phyloP scores from a whole-genome alignment of 2,888 invertebrate species.

The Parochlus steinenii region DNA sequence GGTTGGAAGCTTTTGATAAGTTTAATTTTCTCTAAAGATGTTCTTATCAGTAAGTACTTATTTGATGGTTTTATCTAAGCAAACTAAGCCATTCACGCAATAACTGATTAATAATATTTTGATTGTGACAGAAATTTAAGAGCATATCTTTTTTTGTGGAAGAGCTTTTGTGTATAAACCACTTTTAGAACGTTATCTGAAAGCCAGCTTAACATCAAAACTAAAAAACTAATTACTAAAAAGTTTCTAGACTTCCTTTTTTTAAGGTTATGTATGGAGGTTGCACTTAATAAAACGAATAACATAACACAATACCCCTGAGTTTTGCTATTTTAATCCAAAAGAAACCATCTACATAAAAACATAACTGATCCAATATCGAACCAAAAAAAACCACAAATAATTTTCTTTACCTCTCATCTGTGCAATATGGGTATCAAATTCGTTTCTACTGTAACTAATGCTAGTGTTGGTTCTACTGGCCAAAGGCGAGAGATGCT shows the following conservation, averaged over 20 bases:
- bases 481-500: conserved; percentile 43
- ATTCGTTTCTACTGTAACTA: conserved; percentile 71
- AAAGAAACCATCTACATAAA: neutral
- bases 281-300: too few species aligned
- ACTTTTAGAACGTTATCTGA: too few species aligned
- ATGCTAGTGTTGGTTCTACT: conserved; percentile 29
- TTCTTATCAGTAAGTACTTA: too few species aligned
- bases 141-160: too few species aligned
- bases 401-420: conserved; percentile 76
- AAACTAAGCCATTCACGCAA: too few species aligned
- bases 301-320: neutral
- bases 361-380: neutral
- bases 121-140: too few species aligned
- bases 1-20: too few species aligned
- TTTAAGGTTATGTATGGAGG: neutral
- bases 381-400: too few species aligned
- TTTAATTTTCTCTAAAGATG: too few species aligned
- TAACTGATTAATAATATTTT: too few species aligned
- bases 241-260: neutral
- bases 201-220: neutral
- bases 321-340: neutral
- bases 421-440: conserved; percentile 72
- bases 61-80: too few species aligned
- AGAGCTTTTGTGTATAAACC: too few species aligned
- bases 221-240: neutral